Evolutionary conservation across 2,888 invertebrate species (phyloP).

Genomic region (Thumatha senex): DNA sequence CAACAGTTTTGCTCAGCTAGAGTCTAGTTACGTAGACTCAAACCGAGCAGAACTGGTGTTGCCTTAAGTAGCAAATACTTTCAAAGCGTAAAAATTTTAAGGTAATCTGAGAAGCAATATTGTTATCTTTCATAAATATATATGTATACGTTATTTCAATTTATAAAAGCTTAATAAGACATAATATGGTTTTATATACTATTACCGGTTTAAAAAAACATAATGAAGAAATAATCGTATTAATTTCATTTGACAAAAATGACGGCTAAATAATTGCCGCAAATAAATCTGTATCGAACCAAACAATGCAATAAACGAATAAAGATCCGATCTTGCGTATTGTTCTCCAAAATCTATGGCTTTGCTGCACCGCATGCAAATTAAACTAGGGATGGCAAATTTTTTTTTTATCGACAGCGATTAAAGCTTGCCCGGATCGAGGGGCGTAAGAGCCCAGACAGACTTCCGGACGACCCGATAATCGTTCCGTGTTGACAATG

Average conservation of each 20-base stretch:
- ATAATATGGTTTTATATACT: too few relatives aligned
- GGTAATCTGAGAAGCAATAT: too few relatives aligned
- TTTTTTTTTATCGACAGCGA: slow-evolving; percentile 54
- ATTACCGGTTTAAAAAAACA: too few relatives aligned
- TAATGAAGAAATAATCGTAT: not conserved
- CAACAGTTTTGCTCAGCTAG: too few relatives aligned
- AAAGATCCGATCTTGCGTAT: slow-evolving; percentile 39
- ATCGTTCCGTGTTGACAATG: slow-evolving; percentile 58
- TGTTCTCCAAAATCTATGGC: slow-evolving; percentile 53
- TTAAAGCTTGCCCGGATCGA: slow-evolving; percentile 40
- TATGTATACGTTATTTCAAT: too few relatives aligned
- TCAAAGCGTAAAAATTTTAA: too few relatives aligned
- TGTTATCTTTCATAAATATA: too few relatives aligned
- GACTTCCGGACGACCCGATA: slow-evolving; percentile 43
- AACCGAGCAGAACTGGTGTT: too few relatives aligned
- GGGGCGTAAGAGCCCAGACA: slow-evolving; percentile 32
- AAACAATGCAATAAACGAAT: slow-evolving; percentile 34
- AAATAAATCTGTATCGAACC: not conserved
- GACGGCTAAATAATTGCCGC: slow-evolving; percentile 13
- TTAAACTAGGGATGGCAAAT: slow-evolving; percentile 48
- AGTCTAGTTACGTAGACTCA: too few relatives aligned
- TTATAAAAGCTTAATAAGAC: too few relatives aligned
- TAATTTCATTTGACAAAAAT: slow-evolving; percentile 6
- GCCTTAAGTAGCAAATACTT: too few relatives aligned
- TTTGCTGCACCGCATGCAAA: slow-evolving; percentile 52